These are phyloP conservation scores for Furcula furcula DNA, from an alignment of 2,888 invertebrate genomes.

Conservation along the genomic window DNA sequence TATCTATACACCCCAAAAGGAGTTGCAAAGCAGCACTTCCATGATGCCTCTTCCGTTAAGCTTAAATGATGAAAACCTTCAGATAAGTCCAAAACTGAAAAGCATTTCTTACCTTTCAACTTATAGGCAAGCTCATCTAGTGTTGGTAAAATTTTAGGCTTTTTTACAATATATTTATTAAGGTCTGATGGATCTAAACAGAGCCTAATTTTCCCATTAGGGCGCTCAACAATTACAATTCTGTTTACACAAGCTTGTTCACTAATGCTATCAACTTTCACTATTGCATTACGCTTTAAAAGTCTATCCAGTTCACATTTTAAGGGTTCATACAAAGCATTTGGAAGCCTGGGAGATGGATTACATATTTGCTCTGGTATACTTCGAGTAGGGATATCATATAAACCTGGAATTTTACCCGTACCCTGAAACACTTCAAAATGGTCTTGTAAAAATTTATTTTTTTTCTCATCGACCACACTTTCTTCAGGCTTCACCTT, in stretches of 20 bases:
- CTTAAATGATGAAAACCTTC: conserved; percentile 17
- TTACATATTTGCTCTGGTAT: background rate
- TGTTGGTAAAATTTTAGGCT: conserved; percentile 13
- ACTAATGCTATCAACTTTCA: background rate
- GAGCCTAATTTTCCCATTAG: conserved; percentile 12
- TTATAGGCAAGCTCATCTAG: conserved; percentile 13
- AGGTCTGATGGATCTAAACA: conserved; percentile 15
- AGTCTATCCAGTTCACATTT: conserved; percentile 1
- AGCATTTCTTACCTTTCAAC: conserved; percentile 11
- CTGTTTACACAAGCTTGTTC: background rate
- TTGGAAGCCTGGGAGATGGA: background rate
- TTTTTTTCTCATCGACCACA: no score
- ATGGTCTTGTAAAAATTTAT: conserved; percentile 1
- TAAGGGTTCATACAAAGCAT: background rate
- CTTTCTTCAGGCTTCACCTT: no score
- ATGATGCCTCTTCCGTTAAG: conserved; percentile 9
- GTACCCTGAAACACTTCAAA: background rate
- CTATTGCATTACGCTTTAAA: background rate
- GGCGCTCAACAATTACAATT: conserved; percentile 10
- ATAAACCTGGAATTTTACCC: background rate
- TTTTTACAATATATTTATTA: conserved; percentile 17
- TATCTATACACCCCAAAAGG: conserved; percentile 1
- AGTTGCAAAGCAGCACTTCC: conserved; percentile 15
- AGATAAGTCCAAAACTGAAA: conserved; percentile 15
- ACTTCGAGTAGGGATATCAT: conserved; percentile 2